Conservation (phyloP, 2,888 invertebrate species). For the Helobdella robusta region DNA sequence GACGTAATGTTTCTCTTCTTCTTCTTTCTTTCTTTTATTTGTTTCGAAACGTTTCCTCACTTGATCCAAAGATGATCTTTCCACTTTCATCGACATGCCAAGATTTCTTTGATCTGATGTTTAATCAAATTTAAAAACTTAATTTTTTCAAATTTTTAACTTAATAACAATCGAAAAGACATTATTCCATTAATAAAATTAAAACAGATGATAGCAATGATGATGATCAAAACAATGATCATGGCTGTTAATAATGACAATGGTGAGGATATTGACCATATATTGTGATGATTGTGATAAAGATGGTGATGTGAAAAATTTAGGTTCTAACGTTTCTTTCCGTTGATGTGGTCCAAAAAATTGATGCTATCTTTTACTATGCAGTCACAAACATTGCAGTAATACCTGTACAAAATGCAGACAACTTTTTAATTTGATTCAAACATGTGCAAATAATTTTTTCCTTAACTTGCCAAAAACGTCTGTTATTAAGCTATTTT, state of each 20-base stretch:
- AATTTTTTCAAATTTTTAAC: not conserved
- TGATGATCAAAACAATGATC: too few relatives aligned
- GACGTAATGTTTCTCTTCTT: conserved; percentile 90
- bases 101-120: conserved; percentile 80
- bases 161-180: too few relatives aligned
- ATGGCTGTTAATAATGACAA: too few relatives aligned
- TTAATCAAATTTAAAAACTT: not conserved
- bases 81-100: conserved; percentile 60
- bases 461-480: too few relatives aligned
- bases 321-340: conserved; percentile 68
- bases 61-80: conserved; percentile 53
- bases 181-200: too few relatives aligned
- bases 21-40: conserved; percentile 86
- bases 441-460: too few relatives aligned
- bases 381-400: conserved; percentile 99
- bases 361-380: conserved; percentile 99
- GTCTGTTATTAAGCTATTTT: too few relatives aligned
- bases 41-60: conserved; percentile 80
- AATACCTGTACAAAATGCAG: conserved; percentile 58
- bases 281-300: too few relatives aligned
- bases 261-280: too few relatives aligned
- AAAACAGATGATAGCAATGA: too few relatives aligned
- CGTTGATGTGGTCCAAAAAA: conserved; percentile 97
- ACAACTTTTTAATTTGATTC: too few relatives aligned
- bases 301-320: too few relatives aligned